Evolutionary conservation across 2,888 invertebrate species (phyloP), one percentile per base, ranked within the genome.

Genomic region (Steinernema carpocapsae): DNA sequence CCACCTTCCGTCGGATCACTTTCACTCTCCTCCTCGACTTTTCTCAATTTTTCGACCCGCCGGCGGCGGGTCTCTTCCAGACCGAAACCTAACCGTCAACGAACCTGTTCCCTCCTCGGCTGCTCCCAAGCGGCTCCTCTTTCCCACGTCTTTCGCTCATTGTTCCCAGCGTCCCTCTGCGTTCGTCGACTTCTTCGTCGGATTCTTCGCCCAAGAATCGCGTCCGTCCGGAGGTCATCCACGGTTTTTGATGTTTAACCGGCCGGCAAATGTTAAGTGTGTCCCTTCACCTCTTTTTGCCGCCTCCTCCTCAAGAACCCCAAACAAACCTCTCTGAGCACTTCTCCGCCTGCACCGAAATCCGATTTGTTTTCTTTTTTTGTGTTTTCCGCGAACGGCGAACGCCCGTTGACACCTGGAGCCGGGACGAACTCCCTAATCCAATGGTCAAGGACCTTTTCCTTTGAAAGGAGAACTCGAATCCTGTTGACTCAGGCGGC

Each of bases 401-500:
- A 64, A 64, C 64, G 32, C 64, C 37, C 29, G 10, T 56, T 56
- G 64, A 64, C 64, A 64, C 64, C 64, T 64, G 64, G 64, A 64
- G 64, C 29, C 64, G 1, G 37, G 24, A 52, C 64, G 64, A 64
- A 64, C 64, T 37, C 37, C 29, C 64, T 64, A 64, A 64, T 64
- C 64, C 37, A 29, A 26, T 64, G 64, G 64, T 64, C 64, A 64
- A 64, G 64, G 64, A 56, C 64, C 64, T 64, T 64, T 32, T 64
- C 64, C 37, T 12, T 56, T 48, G 17, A 17, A 19, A 48, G 19
- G 17, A 48, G 22, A 17, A 12, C 26, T 32, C 29, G 19, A 64
- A 64, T 32, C 32, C 64, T 32, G 29, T 29, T 64, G n/a, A 48
- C 48, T 48, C n/a, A 43, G 10, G 43, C 19, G 6, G 10, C 14